Evolutionary conservation across 2,888 invertebrate genomes (phyloP).

Genomic region (Oeneis ivallda): DNA sequence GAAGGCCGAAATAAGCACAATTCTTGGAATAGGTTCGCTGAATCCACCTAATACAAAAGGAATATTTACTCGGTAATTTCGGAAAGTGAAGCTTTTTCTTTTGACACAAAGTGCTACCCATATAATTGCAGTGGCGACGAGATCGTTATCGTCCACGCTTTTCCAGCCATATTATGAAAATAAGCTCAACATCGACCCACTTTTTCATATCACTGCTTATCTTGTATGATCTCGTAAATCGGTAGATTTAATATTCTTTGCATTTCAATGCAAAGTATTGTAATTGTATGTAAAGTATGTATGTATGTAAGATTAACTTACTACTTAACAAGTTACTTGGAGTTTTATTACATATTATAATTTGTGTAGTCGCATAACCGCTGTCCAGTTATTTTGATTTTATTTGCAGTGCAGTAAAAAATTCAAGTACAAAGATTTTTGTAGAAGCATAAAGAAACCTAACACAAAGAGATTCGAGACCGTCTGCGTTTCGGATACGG

Average conservation of each 20-base stretch:
- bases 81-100: constrained; percentile 58
- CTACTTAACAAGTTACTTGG: neutral
- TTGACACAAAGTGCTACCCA: constrained; percentile 59
- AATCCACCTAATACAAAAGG: constrained; percentile 46
- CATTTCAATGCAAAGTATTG: too few relatives aligned
- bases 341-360: neutral
- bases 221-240: constrained; percentile 15
- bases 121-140: constrained; percentile 65
- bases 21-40: constrained; percentile 40
- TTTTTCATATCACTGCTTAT: constrained; percentile 46
- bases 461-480: constrained; percentile 74
- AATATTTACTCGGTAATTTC: constrained; percentile 66
- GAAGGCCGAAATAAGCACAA: constrained; percentile 38
- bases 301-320: too few relatives aligned
- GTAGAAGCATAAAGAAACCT: constrained; percentile 70
- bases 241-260: constrained; percentile 18
- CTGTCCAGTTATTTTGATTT: neutral
- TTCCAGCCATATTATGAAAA: constrained; percentile 62
- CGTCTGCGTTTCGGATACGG: constrained; percentile 74
- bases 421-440: constrained; percentile 64
- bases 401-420: constrained; percentile 49
- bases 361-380: neutral
- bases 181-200: constrained; percentile 54
- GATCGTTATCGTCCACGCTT: constrained; percentile 68
- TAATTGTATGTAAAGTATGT: too few relatives aligned